phyloP scores from a whole-genome alignment of 2,888 invertebrate genomes.

The Cacoxenus indagator region DNA sequence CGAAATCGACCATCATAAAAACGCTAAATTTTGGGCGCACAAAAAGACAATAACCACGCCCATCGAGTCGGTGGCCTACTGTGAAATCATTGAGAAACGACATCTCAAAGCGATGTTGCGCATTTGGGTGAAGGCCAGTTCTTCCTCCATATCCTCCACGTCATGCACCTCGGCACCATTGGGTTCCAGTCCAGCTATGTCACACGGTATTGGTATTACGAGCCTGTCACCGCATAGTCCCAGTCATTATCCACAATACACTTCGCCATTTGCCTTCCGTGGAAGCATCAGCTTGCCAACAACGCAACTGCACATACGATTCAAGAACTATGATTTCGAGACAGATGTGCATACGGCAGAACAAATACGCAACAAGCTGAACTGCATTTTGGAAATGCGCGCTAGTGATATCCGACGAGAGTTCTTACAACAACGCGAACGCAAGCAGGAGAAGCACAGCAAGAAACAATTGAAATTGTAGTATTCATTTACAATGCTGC shows the following conservation, averaged over 20 bases:
- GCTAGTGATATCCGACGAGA: constrained; percentile 85
- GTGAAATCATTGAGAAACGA: constrained; percentile 85
- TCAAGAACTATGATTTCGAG: constrained; percentile 92
- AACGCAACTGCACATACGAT: constrained; percentile 72
- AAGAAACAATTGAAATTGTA: constrained; percentile 66
- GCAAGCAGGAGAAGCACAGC: constrained; percentile 63
- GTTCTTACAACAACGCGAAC: constrained; percentile 82
- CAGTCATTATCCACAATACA: constrained; percentile 57
- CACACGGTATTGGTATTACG: constrained; percentile 5
- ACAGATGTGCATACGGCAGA: constrained; percentile 81
- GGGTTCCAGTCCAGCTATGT: constrained; percentile 31
- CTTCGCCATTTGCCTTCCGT: constrained; percentile 50
- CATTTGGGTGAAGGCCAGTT: constrained; percentile 75
- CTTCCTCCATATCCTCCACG: constrained; percentile 45
- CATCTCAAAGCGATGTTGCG: constrained; percentile 81
- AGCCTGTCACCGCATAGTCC: constrained; percentile 64
- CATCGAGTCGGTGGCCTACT: constrained; percentile 89
- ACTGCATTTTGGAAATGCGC: constrained; percentile 86
- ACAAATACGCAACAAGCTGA: constrained; percentile 89
- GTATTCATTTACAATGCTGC: constrained; percentile 52
- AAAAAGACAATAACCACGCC: constrained; percentile 87
- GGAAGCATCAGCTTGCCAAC: constrained; percentile 35
- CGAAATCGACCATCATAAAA: constrained; percentile 85
- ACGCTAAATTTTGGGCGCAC: constrained; percentile 76
- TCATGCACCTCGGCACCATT: constrained; percentile 46